phyloP scores from a whole-genome alignment of 2,888 invertebrate genomes.

The Lycocerus yunnanus region DNA sequence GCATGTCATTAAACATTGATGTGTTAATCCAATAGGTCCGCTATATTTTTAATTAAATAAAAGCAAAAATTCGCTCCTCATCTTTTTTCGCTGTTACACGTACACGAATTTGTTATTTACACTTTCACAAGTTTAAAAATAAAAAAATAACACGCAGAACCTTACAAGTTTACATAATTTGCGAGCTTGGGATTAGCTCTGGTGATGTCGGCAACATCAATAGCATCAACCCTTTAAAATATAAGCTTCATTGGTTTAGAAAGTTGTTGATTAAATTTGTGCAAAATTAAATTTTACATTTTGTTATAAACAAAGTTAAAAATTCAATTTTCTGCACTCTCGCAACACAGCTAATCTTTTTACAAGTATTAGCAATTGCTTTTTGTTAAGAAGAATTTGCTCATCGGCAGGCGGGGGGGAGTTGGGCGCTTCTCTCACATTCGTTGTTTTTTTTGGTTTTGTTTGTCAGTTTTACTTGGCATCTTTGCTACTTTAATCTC shows the following conservation, averaged over 20 bases:
- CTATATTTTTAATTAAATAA: background rate
- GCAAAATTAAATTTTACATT: background rate
- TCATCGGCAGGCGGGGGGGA: background rate
- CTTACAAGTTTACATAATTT: conserved; percentile 43
- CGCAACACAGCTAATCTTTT: background rate
- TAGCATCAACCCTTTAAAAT: conserved; percentile 36
- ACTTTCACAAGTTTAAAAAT: background rate
- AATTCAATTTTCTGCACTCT: background rate
- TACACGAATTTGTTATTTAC: background rate
- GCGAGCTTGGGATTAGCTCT: conserved; percentile 37
- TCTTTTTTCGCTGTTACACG: background rate
- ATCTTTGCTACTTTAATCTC: background rate
- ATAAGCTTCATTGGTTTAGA: conserved; percentile 35
- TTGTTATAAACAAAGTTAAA: background rate
- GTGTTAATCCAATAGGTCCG: background rate
- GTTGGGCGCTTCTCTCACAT: background rate
- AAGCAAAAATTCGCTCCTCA: background rate
- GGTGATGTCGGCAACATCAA: conserved; percentile 25
- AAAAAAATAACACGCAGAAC: conserved; percentile 18
- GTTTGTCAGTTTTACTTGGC: no score
- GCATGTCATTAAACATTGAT: conserved; percentile 15
- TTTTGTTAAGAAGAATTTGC: background rate
- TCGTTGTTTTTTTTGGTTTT: background rate
- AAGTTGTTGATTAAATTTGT: conserved; percentile 8
- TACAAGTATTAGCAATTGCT: background rate